Evolutionary conservation across 2,113 vertebrate genomes (phyloP).

Genomic region (Camelus bactrianus): DNA sequence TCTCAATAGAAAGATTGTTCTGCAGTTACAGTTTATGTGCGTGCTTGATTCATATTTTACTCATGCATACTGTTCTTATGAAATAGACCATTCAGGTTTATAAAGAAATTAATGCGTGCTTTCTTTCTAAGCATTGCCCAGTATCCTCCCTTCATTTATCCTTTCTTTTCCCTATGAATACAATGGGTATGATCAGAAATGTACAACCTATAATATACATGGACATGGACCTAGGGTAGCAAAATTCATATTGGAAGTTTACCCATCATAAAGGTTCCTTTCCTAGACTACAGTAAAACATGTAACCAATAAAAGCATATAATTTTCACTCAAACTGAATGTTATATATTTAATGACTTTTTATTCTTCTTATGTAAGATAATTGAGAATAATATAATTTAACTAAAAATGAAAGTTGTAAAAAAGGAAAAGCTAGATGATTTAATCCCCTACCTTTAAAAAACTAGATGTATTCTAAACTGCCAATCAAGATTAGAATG

Average conservation of each 20-base stretch:
- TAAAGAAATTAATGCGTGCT: not conserved
- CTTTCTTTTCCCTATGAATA: not conserved
- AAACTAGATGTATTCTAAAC: not conserved
- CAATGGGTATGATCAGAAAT: not conserved
- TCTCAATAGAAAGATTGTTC: not conserved
- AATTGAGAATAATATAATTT: slow-evolving; percentile 20
- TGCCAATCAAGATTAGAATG: not conserved
- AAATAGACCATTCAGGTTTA: not conserved
- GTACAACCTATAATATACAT: not conserved
- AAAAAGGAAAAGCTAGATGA: slow-evolving; percentile 1
- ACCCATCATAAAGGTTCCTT: not conserved
- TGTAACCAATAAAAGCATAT: not conserved
- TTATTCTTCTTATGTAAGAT: not conserved
- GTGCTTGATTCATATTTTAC: not conserved
- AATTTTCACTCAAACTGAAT: not conserved
- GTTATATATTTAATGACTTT: not conserved
- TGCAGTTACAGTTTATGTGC: not conserved
- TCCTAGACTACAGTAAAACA: not conserved
- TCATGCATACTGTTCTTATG: not conserved
- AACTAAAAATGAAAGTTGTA: not conserved
- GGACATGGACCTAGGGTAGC: not conserved
- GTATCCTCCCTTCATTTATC: not conserved
- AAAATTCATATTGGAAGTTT: not conserved
- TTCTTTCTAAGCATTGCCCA: not conserved
- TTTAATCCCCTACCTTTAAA: not conserved